Percentiles rank a stretch among this genome's conserved stretches.
phyloP scores from a whole-genome alignment of 2,113 vertebrate species.

The Ovibos moschatus region DNA sequence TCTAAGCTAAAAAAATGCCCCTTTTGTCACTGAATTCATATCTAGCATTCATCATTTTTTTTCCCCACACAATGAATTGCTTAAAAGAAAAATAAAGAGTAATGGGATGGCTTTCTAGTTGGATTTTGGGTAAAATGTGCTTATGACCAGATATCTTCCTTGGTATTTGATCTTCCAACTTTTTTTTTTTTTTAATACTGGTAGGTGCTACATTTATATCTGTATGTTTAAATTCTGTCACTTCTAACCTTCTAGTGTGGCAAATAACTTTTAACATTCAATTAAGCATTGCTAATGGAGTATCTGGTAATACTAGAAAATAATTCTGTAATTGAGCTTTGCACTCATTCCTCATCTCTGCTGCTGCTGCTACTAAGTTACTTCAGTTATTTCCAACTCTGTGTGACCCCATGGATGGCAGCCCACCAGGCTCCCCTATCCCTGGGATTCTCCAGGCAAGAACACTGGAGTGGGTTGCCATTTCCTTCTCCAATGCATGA shows the following conservation, averaged over 20 bases:
- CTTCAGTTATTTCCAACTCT: too few species aligned
- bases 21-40: constrained; percentile 89
- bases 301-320: constrained; percentile 86
- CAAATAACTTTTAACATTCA: constrained; percentile 90
- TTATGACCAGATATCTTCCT: constrained; percentile 79
- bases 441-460: too few species aligned
- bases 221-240: constrained; percentile 88
- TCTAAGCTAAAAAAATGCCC: constrained; percentile 86
- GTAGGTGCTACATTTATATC: constrained; percentile 87
- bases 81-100: constrained; percentile 78
- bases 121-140: constrained; percentile 86
- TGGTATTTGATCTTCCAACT: constrained; percentile 73
- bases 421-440: too few species aligned
- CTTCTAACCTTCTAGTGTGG: constrained; percentile 90
- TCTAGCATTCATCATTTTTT: constrained; percentile 82
- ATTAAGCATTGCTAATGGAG: constrained; percentile 87
- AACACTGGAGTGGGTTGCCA: too few species aligned
- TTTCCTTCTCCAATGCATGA: too few species aligned
- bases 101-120: constrained; percentile 81
- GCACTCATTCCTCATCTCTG: constrained; percentile 84
- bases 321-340: constrained; percentile 86
- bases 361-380: too few species aligned
- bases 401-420: too few species aligned
- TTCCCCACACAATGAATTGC: constrained; percentile 83
- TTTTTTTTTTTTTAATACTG: constrained; percentile 77